Evolutionary conservation across 2,888 invertebrate species (phyloP).

Genomic region (Pammene fasciana): DNA sequence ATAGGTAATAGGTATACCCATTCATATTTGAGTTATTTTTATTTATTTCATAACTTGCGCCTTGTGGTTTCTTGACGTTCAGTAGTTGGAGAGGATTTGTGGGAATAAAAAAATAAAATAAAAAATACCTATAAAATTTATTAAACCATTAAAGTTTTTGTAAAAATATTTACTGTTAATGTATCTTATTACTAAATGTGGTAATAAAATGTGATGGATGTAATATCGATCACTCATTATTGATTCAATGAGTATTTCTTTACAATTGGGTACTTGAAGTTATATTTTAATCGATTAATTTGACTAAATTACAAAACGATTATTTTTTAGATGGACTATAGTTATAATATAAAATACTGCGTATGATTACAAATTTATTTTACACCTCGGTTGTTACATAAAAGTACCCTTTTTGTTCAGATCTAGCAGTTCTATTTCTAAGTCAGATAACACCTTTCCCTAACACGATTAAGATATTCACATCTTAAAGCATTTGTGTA

Average conservation of each 20-base stretch:
- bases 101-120: constrained; percentile 26
- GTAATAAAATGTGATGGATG: constrained; percentile 76
- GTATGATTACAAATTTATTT: constrained; percentile 19
- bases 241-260: constrained; percentile 67
- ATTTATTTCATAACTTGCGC: too few species aligned
- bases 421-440: constrained; percentile 22
- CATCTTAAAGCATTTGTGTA: constrained; percentile 38
- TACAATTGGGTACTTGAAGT: neutral
- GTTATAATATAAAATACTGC: constrained; percentile 19
- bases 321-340: constrained; percentile 1
- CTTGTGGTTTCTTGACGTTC: too few species aligned
- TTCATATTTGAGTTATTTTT: too few species aligned
- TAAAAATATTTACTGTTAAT: constrained; percentile 71
- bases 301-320: constrained; percentile 8
- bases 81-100: neutral
- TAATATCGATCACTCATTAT: constrained; percentile 62
- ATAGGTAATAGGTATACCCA: too few species aligned
- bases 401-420: constrained; percentile 17
- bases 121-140: constrained; percentile 49
- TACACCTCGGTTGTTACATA: too few species aligned
- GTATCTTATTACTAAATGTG: constrained; percentile 69
- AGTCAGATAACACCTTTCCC: constrained; percentile 25
- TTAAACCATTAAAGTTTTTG: constrained; percentile 72
- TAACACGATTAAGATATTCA: constrained; percentile 29
- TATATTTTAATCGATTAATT: constrained; percentile 28